Percentiles rank a stretch among this genome's conserved stretches.
These are phyloP conservation scores for Sebastes trivittatus DNA, from an alignment of 2,797 vertebrate species.

Conservation along the genomic window DNA sequence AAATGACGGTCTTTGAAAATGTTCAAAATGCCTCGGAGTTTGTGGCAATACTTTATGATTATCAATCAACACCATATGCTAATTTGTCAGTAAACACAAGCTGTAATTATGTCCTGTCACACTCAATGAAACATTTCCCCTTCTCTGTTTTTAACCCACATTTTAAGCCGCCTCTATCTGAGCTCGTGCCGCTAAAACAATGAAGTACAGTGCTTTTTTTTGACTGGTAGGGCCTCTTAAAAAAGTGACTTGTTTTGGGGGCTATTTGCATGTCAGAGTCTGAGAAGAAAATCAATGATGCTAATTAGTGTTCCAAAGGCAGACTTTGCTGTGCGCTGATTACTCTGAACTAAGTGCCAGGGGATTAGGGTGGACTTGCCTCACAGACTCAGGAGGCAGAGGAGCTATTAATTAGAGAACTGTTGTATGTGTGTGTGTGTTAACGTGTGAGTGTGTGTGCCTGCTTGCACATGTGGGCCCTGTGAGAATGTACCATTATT, in stretches of 20 bases:
- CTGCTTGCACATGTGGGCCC: constrained; percentile 43
- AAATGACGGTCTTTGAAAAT: constrained; percentile 30
- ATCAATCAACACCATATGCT: constrained; percentile 46
- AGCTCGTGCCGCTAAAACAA: constrained; percentile 34
- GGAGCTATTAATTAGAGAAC: constrained; percentile 78
- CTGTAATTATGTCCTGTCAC: constrained; percentile 35
- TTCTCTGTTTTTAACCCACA: constrained; percentile 14
- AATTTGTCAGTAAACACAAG: constrained; percentile 33
- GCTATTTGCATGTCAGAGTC: constrained; percentile 75
- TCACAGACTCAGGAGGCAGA: constrained; percentile 75
- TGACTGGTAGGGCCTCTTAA: constrained; percentile 32
- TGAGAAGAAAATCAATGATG: constrained; percentile 76
- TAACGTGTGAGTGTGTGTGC: neutral
- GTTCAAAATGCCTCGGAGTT: constrained; percentile 3
- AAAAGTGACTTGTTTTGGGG: constrained; percentile 61
- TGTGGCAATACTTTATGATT: constrained; percentile 12
- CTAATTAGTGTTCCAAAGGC: constrained; percentile 80
- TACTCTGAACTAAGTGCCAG: constrained; percentile 76
- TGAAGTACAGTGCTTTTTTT: constrained; percentile 13
- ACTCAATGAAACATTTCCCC: constrained; percentile 13
- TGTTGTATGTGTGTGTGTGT: constrained; percentile 14
- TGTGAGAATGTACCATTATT: constrained; percentile 49
- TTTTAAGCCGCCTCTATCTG: constrained; percentile 20
- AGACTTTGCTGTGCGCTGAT: constrained; percentile 75
- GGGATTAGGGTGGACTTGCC: constrained; percentile 80